Base-by-base conservation (phyloP, 2,797 vertebrate species). In the Mus minutoides region DNA sequence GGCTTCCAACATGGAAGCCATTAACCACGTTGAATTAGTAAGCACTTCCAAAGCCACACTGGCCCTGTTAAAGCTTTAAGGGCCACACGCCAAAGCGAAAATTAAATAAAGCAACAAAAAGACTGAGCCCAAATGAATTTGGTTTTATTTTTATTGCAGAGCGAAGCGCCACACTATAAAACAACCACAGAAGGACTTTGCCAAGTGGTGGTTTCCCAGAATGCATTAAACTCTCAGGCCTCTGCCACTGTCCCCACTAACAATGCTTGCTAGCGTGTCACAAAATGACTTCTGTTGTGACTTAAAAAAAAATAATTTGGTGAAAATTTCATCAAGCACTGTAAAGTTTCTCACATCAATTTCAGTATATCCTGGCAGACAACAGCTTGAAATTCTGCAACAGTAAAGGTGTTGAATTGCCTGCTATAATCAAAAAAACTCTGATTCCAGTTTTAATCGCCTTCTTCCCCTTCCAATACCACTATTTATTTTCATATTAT, bases 81-180 rank as follows among this genome's bases (percentile, higher is more conserved):
- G 97, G 95, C 89, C 73, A 73, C 9, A 78, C 73, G 97, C 97
- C 97, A 98, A 97, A 80, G 94, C 94, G 95, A 97, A 97, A 97
- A 98, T 97, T 96, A 96, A 97, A 97, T 97, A 96, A 97, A 94
- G 96, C 91, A 97, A 96, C 91, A 91, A 94, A 93, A 93, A 90
- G 37, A 76, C 89, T 76, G 71, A 88, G 90, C 93, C 91, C 96
- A 95, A 92, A 95, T 96, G 96, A 96, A 82, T 95, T 90, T 93
- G 91, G 86, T 91, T 97, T 97, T 97, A 96, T 92, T 96, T 97
- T 92, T 93, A 82, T 87, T 76, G 69, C 46, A 79, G 67, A 95
- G 71, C 58, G 67, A 88, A 75, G 43, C 86, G 85, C 71, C 85
- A 79, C 60, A 64, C 91, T 88, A 54, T 96, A 96, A 96, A 97